A percentile compares a stretch with the other conserved stretches of the same genome.
Conservation (phyloP, 2,797 vertebrate genomes). For the Pyrocephalus nanus region DNA sequence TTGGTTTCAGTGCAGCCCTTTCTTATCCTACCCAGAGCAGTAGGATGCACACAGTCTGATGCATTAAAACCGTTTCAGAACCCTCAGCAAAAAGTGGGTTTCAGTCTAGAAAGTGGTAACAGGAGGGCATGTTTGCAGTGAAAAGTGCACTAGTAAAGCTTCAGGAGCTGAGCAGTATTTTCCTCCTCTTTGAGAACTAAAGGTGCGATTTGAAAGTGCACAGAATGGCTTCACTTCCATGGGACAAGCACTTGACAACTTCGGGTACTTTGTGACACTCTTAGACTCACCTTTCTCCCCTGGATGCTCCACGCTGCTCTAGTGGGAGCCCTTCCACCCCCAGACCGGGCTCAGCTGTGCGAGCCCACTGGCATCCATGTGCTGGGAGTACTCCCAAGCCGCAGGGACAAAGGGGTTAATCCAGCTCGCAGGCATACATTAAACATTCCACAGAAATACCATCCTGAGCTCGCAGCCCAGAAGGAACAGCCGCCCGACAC, state of each 20-base stretch:
- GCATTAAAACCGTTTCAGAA: not conserved
- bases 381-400: fast-evolving
- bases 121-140: not conserved
- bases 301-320: fast-evolving
- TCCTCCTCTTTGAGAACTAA: not conserved
- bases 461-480: not conserved
- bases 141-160: not conserved
- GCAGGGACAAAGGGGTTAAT: constrained; percentile 9
- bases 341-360: not conserved
- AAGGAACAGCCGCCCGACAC: not conserved
- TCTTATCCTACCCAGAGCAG: not conserved
- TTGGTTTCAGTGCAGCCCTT: not conserved
- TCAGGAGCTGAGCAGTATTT: not conserved
- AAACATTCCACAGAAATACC: constrained; percentile 45
- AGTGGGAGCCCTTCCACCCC: not conserved
- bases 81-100: not conserved
- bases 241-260: not conserved
- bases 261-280: not conserved
- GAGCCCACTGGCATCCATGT: not conserved
- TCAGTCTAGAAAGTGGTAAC: not conserved
- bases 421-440: not conserved
- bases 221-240: fast-evolving
- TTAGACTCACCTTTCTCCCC: not conserved
- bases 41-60: not conserved
- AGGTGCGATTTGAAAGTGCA: not conserved